A percentile compares a stretch with the other conserved stretches of the same genome.
Evolutionary conservation across 2,113 vertebrate genomes (phyloP).

Genomic region (Galemys pyrenaicus): DNA sequence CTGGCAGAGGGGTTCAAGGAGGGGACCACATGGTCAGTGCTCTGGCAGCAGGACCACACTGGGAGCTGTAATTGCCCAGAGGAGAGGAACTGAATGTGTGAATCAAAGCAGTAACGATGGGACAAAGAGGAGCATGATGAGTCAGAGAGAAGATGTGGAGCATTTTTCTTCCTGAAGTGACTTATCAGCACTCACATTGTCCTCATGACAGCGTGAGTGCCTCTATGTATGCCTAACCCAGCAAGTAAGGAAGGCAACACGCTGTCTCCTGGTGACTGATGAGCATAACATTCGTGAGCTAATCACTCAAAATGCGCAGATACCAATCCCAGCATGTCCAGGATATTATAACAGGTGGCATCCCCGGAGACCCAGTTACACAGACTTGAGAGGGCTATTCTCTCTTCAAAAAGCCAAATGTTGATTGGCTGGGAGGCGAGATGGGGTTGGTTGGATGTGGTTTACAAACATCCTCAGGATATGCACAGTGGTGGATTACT

Average conservation of each 20-base stretch:
- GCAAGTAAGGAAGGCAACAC: neutral
- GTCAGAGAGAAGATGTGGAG: neutral
- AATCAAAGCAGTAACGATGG: neutral
- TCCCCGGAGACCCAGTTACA: neutral
- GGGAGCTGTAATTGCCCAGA: neutral
- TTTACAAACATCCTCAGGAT: neutral
- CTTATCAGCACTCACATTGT: accelerated
- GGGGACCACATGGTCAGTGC: neutral
- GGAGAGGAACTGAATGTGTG: neutral
- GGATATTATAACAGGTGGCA: neutral
- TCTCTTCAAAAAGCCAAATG: neutral
- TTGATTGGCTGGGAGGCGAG: neutral
- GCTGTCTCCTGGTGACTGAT: neutral
- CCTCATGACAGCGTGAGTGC: too few species aligned
- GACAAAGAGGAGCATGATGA: neutral
- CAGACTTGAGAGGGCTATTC: neutral
- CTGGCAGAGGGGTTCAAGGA: neutral
- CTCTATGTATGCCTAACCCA: neutral
- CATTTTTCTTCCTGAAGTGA: neutral
- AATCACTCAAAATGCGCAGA: neutral
- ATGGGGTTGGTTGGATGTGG: neutral
- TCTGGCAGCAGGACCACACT: neutral
- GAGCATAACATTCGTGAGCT: neutral
- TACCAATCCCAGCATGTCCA: neutral
- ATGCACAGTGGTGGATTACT: neutral